Evolutionary conservation across 2,113 vertebrate species (phyloP), one percentile per base, ranked within the genome.

Genomic region (Microtus richardsoni): DNA sequence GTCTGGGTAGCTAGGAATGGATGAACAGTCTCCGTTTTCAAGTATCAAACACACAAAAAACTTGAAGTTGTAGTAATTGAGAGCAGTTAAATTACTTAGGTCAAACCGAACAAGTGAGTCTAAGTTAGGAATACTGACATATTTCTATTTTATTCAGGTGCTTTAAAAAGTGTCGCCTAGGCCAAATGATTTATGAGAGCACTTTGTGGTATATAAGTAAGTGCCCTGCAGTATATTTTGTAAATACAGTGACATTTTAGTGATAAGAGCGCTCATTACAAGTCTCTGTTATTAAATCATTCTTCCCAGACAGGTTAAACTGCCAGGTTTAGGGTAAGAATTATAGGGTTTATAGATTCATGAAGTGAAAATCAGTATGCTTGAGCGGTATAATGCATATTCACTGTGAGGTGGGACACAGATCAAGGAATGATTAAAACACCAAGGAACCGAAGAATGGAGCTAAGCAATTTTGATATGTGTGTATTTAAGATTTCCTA

Each of bases 241-340:
- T 97, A 97, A 98, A 98, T 96, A 98, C 64, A 89, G 85, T 97
- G 96, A 97, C 97, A 97, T 96, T 97, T 96, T 97, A 96, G 95
- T 16, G 52, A 95, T 97, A 97, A 97, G 94, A 96, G 93, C 71
- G 92, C 96, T 97, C 96, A 97, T 97, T 97, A 97, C 91, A 95
- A 95, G 92, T 97, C 95, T 96, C 90, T 96, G 91, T 95, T 97
- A 97, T 97, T 97, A 98, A 98, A 97, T 97, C 88, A 97, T 96
- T 97, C 89, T 85, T 95, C 73, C 82, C 84, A 97, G 97, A 95
- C 97, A 98, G 96, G 91, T 96, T 93, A 92, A 97, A 96, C 97
- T 97, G 96, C 93, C 88, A 97, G 93, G 88, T 97, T 97, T 97
- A 0, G 82, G 95, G 86, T 89, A 97, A 97, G 97, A 97, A 97